phyloP scores from a whole-genome alignment of 2,113 vertebrate species.

The Empidonax traillii region DNA sequence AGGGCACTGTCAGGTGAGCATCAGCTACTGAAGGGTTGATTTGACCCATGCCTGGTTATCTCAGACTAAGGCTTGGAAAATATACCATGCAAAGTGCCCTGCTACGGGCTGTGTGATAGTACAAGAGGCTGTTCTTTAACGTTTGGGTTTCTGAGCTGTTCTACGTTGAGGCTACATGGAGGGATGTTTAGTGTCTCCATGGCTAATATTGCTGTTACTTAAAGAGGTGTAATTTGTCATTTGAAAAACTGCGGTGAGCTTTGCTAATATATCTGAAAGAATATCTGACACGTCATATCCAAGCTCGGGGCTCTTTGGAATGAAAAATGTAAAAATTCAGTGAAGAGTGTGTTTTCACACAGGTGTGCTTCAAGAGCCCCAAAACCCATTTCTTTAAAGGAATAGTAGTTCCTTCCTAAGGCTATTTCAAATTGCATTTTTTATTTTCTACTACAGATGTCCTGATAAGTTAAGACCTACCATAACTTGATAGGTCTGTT shows the following conservation, averaged over 20 bases:
- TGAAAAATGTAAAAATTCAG: background rate
- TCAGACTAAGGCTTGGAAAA: background rate
- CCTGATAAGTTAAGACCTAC: background rate
- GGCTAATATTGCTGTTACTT: background rate
- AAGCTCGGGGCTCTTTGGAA: background rate
- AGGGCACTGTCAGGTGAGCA: accelerated
- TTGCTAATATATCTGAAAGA: background rate
- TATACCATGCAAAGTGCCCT: background rate
- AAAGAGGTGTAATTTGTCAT: background rate
- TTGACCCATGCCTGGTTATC: background rate
- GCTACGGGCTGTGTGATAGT: background rate
- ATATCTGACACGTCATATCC: background rate
- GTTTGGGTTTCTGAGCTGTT: background rate
- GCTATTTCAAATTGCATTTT: background rate
- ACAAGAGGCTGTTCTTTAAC: background rate
- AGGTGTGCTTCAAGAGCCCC: background rate
- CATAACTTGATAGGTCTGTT: background rate
- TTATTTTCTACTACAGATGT: background rate
- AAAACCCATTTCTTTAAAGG: background rate
- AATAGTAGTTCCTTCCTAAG: background rate
- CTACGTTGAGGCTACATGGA: background rate
- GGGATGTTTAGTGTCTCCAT: background rate
- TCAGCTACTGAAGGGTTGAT: background rate
- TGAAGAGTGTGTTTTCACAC: background rate
- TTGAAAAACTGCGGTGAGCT: background rate